These are phyloP conservation scores for Apogon talboti DNA, from an alignment of 2,797 vertebrate genomes.

Conservation along the genomic window DNA sequence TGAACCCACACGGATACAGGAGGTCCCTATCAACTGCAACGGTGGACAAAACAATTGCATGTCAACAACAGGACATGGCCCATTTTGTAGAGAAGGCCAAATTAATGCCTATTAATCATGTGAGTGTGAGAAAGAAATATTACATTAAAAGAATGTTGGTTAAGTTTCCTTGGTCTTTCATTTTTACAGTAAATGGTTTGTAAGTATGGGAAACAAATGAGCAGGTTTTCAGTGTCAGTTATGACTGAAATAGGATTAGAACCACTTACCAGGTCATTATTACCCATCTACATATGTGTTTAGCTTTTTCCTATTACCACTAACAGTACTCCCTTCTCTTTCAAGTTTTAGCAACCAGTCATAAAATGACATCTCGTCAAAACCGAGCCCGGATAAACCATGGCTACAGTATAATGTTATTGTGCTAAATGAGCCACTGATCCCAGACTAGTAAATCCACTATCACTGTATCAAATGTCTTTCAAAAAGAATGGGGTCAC, in stretches of 20 bases:
- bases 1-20: conserved; percentile 17
- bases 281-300: neutral
- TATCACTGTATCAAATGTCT: conserved; percentile 35
- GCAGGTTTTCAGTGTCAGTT: neutral
- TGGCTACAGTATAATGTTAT: neutral
- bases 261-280: neutral
- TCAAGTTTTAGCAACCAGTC: neutral
- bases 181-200: conserved; percentile 31
- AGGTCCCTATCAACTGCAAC: conserved; percentile 17
- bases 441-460: conserved; percentile 1
- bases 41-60: conserved; percentile 39
- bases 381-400: neutral
- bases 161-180: conserved; percentile 22
- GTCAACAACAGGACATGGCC: conserved; percentile 56
- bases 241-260: neutral
- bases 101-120: conserved; percentile 38
- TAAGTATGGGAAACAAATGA: conserved; percentile 9
- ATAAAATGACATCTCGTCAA: neutral
- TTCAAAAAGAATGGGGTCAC: conserved; percentile 38
- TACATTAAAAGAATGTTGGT: conserved; percentile 39
- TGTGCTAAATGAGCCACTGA: conserved; percentile 9
- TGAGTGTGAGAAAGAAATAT: conserved; percentile 39
- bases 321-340: neutral
- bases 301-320: neutral
- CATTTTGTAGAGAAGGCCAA: conserved; percentile 44